Percentiles rank a stretch among this genome's conserved stretches.
phyloP scores from a whole-genome alignment of 2,888 invertebrate genomes.

The Sialis fuliginosa region DNA sequence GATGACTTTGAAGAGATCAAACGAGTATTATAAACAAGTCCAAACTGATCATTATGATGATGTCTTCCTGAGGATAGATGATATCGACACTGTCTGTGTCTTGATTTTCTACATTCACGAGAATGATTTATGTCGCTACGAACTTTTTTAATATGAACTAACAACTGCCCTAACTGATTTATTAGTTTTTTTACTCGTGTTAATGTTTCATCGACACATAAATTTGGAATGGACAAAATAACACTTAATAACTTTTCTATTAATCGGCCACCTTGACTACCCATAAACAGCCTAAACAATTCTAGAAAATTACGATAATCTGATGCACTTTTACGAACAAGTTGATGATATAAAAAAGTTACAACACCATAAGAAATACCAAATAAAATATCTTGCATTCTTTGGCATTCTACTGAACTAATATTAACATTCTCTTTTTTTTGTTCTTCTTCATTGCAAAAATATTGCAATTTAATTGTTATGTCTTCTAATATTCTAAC shows the following conservation, averaged over 20 bases:
- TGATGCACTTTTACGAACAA: slow-evolving; percentile 33
- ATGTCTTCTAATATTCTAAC: slow-evolving; percentile 38
- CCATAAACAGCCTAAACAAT: slow-evolving; percentile 37
- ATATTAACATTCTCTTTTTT: slow-evolving; percentile 1
- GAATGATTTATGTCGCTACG: slow-evolving; percentile 36
- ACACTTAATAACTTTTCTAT: slow-evolving; percentile 34
- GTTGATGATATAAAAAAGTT: slow-evolving; percentile 37
- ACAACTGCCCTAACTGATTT: slow-evolving; percentile 34
- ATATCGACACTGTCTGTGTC: slow-evolving; percentile 32
- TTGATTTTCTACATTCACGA: slow-evolving; percentile 29
- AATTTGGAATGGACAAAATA: slow-evolving; percentile 31
- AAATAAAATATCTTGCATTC: slow-evolving; percentile 38
- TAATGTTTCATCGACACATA: slow-evolving; percentile 23
- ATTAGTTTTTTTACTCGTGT: slow-evolving; percentile 33
- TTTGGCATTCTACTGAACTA: slow-evolving; percentile 25
- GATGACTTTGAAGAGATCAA: slow-evolving; percentile 20
- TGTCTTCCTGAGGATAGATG: slow-evolving; percentile 29
- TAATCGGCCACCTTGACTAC: slow-evolving; percentile 37
- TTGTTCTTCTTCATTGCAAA: slow-evolving; percentile 5
- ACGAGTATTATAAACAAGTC: slow-evolving; percentile 25
- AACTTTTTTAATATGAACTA: slow-evolving; percentile 35
- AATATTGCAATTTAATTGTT: slow-evolving; percentile 20
- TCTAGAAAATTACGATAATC: slow-evolving; percentile 38
- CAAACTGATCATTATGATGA: slow-evolving; percentile 40
- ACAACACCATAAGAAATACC: slow-evolving; percentile 38